A percentile compares a stretch with the other conserved stretches of the same genome.
Conservation (phyloP, 2,797 vertebrate genomes). For the Helicolenus hilgendorfi region DNA sequence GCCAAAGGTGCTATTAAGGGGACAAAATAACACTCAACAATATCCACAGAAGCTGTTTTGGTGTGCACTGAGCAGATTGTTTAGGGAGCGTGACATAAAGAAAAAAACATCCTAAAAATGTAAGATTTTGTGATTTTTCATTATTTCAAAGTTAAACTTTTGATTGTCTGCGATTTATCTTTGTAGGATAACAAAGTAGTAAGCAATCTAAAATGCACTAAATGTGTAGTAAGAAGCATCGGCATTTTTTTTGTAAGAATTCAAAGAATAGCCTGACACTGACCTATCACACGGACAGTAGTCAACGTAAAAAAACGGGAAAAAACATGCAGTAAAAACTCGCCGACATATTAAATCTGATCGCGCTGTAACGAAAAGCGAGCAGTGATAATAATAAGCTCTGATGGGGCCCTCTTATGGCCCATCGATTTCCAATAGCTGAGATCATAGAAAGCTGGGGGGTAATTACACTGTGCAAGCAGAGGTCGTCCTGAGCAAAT, state of each 20-base stretch:
- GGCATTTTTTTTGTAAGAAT: background rate
- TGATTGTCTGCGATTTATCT: background rate
- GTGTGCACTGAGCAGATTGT: background rate
- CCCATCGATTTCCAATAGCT: conserved; percentile 90
- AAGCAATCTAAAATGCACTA: background rate
- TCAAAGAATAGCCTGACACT: background rate
- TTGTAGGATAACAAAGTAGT: background rate
- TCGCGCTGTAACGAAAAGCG: conserved; percentile 80
- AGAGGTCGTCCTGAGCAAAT: conserved; percentile 90
- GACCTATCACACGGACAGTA: conserved; percentile 5
- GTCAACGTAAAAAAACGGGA: background rate
- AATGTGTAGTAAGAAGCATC: background rate
- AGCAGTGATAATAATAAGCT: conserved; percentile 87
- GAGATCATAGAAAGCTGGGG: conserved; percentile 86
- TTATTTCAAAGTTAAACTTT: background rate
- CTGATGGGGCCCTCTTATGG: conserved; percentile 88
- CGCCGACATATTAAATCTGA: conserved; percentile 83
- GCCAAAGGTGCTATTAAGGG: conserved; percentile 62
- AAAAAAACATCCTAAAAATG: background rate
- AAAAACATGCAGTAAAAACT: conserved; percentile 64
- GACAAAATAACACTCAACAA: conserved; percentile 37
- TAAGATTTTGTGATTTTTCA: background rate
- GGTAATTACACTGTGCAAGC: conserved; percentile 90
- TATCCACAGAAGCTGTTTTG: conserved; percentile 9
- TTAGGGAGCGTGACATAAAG: background rate